These are phyloP conservation scores for Lepidostoma basale DNA, from an alignment of 1,140 invertebrate species.

Conservation along the genomic window DNA sequence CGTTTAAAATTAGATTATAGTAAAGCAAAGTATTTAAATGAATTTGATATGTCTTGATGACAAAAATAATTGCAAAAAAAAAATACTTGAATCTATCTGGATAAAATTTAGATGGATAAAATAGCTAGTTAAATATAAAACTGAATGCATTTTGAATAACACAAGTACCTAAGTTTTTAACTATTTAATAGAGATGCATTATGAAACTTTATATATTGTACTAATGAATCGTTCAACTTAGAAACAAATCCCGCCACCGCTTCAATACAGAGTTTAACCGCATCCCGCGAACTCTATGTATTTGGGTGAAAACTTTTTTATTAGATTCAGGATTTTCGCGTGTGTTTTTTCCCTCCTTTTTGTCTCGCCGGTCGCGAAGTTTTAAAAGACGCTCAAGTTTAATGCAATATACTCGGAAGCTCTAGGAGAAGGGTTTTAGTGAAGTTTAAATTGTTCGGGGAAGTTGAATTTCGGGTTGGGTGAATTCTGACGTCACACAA, in stretches of 20 bases:
- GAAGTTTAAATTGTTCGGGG: constrained; percentile 41
- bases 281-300: background rate
- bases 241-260: background rate
- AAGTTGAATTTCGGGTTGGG: constrained; percentile 33
- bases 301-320: constrained; percentile 45
- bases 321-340: constrained; percentile 46
- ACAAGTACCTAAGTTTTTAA: background rate
- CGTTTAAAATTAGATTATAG: too few relatives aligned
- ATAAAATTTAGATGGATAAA: background rate
- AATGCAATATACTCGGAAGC: constrained; percentile 46
- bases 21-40: too few relatives aligned
- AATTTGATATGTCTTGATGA: too few relatives aligned
- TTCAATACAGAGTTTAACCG: background rate
- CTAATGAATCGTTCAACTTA: background rate
- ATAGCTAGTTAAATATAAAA: background rate
- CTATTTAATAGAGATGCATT: too few relatives aligned
- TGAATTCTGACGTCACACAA: constrained; percentile 8
- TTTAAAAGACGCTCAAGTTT: constrained; percentile 45
- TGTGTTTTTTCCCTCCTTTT: constrained; percentile 25
- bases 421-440: constrained; percentile 36
- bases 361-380: constrained; percentile 39
- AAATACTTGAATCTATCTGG: background rate
- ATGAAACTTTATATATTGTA: too few relatives aligned
- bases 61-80: too few relatives aligned
- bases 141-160: background rate